phyloP scores from a whole-genome alignment of 2,113 vertebrate genomes.

The Amphiprion percula region DNA sequence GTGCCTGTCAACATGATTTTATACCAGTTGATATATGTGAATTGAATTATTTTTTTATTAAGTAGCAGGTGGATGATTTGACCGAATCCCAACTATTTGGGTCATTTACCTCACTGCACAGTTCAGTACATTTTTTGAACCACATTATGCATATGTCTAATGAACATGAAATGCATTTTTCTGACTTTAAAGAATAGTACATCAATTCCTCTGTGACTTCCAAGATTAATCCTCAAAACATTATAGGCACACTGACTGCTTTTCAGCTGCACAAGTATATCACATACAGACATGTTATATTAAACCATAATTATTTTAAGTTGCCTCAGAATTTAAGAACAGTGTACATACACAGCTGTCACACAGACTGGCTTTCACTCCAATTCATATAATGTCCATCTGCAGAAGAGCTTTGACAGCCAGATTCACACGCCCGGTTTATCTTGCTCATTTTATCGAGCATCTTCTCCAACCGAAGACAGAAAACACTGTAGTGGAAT shows the following conservation, averaged over 20 bases:
- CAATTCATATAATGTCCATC: slow-evolving; percentile 61
- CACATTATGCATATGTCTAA: not conserved
- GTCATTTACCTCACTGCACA: slow-evolving; percentile 25
- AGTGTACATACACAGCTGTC: slow-evolving; percentile 39
- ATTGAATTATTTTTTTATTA: slow-evolving; percentile 1
- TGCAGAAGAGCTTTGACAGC: slow-evolving; percentile 52
- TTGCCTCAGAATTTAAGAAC: slow-evolving; percentile 28
- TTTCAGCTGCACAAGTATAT: slow-evolving; percentile 10
- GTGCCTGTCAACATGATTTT: not conserved
- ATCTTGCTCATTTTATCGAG: slow-evolving; percentile 70
- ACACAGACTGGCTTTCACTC: slow-evolving; percentile 39
- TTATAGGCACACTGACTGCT: not conserved
- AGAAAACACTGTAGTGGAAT: slow-evolving; percentile 75
- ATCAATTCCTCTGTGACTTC: not conserved
- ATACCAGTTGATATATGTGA: slow-evolving; percentile 48
- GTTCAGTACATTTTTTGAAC: slow-evolving; percentile 5
- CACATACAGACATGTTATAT: slow-evolving; percentile 4
- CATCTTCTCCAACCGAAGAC: slow-evolving; percentile 65
- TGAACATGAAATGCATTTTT: not conserved
- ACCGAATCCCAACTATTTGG: not conserved
- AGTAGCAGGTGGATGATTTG: slow-evolving; percentile 36
- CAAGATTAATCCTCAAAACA: not conserved
- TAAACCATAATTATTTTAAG: slow-evolving; percentile 27
- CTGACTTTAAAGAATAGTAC: slow-evolving; percentile 3
- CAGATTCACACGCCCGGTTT: slow-evolving; percentile 62